Percentiles rank a stretch among this genome's conserved stretches.
These are phyloP conservation scores for Chaetorhynchus papuensis DNA, from an alignment of 2,113 vertebrate genomes.

Conservation along the genomic window DNA sequence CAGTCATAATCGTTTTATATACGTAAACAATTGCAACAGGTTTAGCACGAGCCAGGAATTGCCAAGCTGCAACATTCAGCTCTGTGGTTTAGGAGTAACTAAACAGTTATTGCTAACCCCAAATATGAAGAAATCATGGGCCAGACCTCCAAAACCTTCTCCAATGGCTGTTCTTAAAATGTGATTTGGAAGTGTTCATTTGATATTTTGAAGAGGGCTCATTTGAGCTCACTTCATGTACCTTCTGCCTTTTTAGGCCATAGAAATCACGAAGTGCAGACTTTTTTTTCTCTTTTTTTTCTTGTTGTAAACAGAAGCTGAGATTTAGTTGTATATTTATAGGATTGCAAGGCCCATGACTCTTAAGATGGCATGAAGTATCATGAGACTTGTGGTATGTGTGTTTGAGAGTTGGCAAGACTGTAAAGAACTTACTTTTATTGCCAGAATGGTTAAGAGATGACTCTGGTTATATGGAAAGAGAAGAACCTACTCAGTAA, in stretches of 20 bases:
- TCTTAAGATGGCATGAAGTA: background rate
- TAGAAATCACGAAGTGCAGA: background rate
- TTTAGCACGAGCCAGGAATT: background rate
- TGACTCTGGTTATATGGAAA: background rate
- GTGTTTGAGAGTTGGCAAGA: background rate
- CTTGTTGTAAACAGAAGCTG: background rate
- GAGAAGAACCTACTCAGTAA: background rate
- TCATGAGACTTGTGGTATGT: conserved; percentile 32
- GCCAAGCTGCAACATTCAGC: background rate
- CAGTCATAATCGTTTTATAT: background rate
- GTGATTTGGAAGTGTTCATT: background rate
- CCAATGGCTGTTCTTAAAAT: background rate
- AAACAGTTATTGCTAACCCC: background rate
- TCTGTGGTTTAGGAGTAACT: background rate
- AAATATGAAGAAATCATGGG: background rate
- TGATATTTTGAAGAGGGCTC: background rate
- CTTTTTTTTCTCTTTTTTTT: background rate
- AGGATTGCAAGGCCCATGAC: background rate
- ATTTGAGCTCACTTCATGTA: background rate
- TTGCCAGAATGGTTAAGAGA: background rate
- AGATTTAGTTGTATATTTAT: conserved; percentile 20
- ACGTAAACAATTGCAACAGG: background rate
- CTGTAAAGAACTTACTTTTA: conserved; percentile 16
- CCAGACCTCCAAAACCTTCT: background rate
- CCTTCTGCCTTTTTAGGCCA: conserved; percentile 19